These are phyloP conservation scores for Pyrgilauda ruficollis DNA, from an alignment of 2,113 vertebrate species.

Conservation along the genomic window DNA sequence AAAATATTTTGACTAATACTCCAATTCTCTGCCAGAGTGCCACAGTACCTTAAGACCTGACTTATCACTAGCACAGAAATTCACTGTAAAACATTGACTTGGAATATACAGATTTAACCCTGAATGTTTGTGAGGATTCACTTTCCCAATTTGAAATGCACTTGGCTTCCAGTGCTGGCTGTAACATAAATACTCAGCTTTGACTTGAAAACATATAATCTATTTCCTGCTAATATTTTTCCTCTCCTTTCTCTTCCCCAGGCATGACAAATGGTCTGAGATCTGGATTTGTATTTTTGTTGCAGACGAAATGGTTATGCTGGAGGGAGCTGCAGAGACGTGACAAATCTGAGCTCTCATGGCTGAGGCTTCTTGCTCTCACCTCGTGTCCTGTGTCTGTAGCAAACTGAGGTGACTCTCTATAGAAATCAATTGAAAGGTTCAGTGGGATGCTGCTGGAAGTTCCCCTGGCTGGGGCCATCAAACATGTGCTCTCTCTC, in stretches of 20 bases:
- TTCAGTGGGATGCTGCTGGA: not conserved
- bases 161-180: not conserved
- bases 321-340: not conserved
- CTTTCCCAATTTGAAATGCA: not conserved
- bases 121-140: not conserved
- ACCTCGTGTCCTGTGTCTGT: not conserved
- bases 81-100: not conserved
- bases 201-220: not conserved
- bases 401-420: not conserved
- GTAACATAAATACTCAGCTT: not conserved
- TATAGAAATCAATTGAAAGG: not conserved
- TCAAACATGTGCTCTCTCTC: not conserved
- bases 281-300: not conserved
- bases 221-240: not conserved
- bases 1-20: constrained; percentile 7
- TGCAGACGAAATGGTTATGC: not conserved
- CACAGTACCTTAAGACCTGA: not conserved
- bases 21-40: not conserved
- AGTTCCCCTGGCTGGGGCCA: not conserved
- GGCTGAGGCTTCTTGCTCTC: not conserved
- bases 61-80: not conserved
- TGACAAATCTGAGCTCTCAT: not conserved
- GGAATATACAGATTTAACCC: not conserved
- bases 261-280: not conserved
- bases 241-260: not conserved